Evolutionary conservation across 2,797 vertebrate genomes (phyloP).

Genomic region (Enteromius paludinosus): DNA sequence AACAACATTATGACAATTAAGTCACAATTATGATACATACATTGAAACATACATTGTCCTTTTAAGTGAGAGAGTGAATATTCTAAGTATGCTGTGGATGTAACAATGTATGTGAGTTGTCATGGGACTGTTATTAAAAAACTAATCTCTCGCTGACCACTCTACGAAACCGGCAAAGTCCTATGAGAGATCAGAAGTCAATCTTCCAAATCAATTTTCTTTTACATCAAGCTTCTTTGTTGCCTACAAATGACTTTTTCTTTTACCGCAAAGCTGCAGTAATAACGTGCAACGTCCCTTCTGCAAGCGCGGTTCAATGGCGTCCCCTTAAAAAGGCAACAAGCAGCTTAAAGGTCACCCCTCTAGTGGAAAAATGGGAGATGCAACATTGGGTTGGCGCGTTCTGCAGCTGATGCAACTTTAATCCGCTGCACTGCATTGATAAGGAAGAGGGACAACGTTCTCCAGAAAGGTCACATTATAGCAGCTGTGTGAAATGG

Average conservation of each 20-base stretch:
- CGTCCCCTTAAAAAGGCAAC: conserved; percentile 40
- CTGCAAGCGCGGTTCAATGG: conserved; percentile 14
- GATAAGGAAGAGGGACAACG: conserved; percentile 49
- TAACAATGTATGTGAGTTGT: conserved; percentile 8
- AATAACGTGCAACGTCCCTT: conserved; percentile 46
- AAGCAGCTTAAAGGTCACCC: conserved; percentile 50
- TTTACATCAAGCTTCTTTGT: conserved; percentile 60
- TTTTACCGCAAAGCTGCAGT: conserved; percentile 35
- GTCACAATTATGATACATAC: too few relatives aligned
- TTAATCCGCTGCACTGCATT: conserved; percentile 33
- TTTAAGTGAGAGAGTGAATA: background rate
- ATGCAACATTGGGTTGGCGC: conserved; percentile 30
- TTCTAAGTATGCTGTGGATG: background rate
- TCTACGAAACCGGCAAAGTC: conserved; percentile 25
- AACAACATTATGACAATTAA: too few relatives aligned
- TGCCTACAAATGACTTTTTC: conserved; percentile 54
- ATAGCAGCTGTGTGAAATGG: conserved; percentile 50
- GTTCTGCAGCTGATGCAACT: conserved; percentile 42
- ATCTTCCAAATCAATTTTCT: conserved; percentile 58
- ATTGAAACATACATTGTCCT: background rate
- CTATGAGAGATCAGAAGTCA: conserved; percentile 43
- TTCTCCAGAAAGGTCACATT: conserved; percentile 58
- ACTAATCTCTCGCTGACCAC: conserved; percentile 14
- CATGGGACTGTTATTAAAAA: background rate
- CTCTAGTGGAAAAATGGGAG: conserved; percentile 17